phyloP scores from a whole-genome alignment of 92 coral and sea anemone genomes.

The Zoanthus sansibaricus region DNA sequence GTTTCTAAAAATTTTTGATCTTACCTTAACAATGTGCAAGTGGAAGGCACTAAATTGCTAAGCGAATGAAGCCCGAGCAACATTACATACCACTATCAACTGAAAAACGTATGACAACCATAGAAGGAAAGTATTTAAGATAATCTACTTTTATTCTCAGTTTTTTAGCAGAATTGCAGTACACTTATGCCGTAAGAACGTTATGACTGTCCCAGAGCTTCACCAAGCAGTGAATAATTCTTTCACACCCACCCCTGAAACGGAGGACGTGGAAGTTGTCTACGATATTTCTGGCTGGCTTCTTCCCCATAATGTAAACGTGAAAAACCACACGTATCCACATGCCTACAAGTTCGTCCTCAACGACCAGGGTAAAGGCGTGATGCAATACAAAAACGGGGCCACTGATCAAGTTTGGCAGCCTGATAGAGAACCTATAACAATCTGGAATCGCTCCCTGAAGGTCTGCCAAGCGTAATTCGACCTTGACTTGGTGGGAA shows the following conservation, averaged over 20 bases:
- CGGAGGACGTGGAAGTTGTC: constrained; percentile 1
- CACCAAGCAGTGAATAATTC: not conserved
- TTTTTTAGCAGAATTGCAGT: constrained; percentile 51
- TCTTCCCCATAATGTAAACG: constrained; percentile 7
- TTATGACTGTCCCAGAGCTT: constrained; percentile 36
- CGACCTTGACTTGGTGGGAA: constrained; percentile 44
- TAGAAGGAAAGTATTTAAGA: too few species aligned
- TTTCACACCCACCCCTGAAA: constrained; percentile 40
- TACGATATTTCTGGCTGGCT: constrained; percentile 52
- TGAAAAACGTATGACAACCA: not conserved
- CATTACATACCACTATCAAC: not conserved
- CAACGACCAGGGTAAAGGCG: not conserved
- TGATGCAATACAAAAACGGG: too few species aligned
- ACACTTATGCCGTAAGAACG: not conserved
- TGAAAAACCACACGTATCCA: constrained; percentile 39
- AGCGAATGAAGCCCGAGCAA: not conserved
- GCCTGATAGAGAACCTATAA: constrained; percentile 12
- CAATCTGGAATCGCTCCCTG: not conserved
- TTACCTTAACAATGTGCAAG: too few species aligned
- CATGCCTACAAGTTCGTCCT: constrained; percentile 33
- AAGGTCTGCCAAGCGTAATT: constrained; percentile 32
- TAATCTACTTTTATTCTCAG: not conserved
- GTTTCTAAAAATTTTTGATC: too few species aligned
- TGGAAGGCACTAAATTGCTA: not conserved
- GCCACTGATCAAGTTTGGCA: constrained; percentile 39